Evolutionary conservation across 2,888 invertebrate genomes (phyloP).

Genomic region (Salpingus planirostris): DNA sequence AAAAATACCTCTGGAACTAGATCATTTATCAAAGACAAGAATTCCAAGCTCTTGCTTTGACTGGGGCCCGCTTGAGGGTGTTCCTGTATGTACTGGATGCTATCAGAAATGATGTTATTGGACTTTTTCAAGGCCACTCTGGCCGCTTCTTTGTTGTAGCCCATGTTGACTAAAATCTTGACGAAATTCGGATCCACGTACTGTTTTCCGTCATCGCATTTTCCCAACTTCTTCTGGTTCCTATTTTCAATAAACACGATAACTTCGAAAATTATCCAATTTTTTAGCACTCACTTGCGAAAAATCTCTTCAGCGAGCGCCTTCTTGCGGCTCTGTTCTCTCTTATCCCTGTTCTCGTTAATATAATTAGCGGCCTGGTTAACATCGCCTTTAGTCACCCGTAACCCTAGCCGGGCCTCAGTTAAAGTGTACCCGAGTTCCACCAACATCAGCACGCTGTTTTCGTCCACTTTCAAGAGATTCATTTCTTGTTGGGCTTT

Average conservation of each 20-base stretch:
- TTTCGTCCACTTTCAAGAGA: conserved; percentile 52
- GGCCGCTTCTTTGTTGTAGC: conserved; percentile 52
- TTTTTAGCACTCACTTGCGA: conserved; percentile 25
- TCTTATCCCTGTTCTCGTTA: conserved; percentile 46
- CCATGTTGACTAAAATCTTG: conserved; percentile 56
- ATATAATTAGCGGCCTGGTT: conserved; percentile 58
- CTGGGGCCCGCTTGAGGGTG: conserved; percentile 44
- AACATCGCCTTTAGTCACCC: conserved; percentile 51
- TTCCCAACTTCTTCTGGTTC: conserved; percentile 47
- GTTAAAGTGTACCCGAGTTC: conserved; percentile 52
- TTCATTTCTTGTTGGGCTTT: conserved; percentile 57
- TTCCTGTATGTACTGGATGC: conserved; percentile 56
- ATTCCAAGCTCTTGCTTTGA: conserved; percentile 35
- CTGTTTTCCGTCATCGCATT: conserved; percentile 50
- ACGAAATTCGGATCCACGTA: conserved; percentile 46
- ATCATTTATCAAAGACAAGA: conserved; percentile 33
- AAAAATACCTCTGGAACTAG: conserved; percentile 31
- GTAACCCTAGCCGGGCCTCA: conserved; percentile 63
- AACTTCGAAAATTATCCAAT: conserved; percentile 1
- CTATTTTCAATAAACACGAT: conserved; percentile 29
- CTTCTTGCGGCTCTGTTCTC: conserved; percentile 43
- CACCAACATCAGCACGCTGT: conserved; percentile 45
- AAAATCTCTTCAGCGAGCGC: conserved; percentile 45
- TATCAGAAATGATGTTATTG: conserved; percentile 61
- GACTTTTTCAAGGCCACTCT: conserved; percentile 53